These are phyloP conservation scores for Diorhabda carinulata DNA, from an alignment of 1,140 invertebrate species.

Conservation along the genomic window DNA sequence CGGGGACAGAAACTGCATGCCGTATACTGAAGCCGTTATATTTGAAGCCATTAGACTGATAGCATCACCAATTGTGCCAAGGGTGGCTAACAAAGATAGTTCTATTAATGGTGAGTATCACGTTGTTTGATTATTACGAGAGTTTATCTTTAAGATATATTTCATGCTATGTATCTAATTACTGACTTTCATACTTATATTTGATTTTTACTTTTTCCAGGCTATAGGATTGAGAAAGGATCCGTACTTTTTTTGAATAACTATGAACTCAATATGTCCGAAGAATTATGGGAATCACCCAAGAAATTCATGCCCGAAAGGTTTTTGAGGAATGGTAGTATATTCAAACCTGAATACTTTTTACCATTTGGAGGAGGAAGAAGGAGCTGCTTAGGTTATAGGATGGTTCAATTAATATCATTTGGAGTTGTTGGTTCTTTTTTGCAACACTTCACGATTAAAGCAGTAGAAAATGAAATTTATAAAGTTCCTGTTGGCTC, in stretches of 20 bases:
- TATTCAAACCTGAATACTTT: slow-evolving; percentile 61
- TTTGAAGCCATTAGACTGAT: slow-evolving; percentile 73
- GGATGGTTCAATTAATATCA: slow-evolving; percentile 71
- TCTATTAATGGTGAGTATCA: slow-evolving; percentile 56
- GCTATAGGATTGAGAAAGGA: slow-evolving; percentile 70
- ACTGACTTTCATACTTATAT: neutral
- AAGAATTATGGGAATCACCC: slow-evolving; percentile 68
- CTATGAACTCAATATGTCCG: slow-evolving; percentile 74
- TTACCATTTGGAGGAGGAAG: slow-evolving; percentile 82
- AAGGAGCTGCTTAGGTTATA: slow-evolving; percentile 85
- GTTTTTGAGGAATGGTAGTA: slow-evolving; percentile 56
- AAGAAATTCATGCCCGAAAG: slow-evolving; percentile 68
- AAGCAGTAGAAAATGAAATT: slow-evolving; percentile 51
- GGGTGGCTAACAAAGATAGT: slow-evolving; percentile 75
- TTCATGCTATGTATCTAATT: neutral
- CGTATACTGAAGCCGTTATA: slow-evolving; percentile 78
- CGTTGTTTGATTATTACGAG: neutral
- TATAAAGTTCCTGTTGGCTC: slow-evolving; percentile 60
- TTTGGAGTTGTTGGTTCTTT: slow-evolving; percentile 70
- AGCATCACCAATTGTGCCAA: slow-evolving; percentile 85
- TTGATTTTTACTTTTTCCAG: slow-evolving; percentile 29
- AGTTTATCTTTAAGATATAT: no score
- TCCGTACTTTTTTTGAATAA: slow-evolving; percentile 85
- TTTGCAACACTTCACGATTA: slow-evolving; percentile 67
- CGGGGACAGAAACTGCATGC: slow-evolving; percentile 60